Evolutionary conservation across 2,888 invertebrate species (phyloP).

Genomic region (Himalopsyche japonica): DNA sequence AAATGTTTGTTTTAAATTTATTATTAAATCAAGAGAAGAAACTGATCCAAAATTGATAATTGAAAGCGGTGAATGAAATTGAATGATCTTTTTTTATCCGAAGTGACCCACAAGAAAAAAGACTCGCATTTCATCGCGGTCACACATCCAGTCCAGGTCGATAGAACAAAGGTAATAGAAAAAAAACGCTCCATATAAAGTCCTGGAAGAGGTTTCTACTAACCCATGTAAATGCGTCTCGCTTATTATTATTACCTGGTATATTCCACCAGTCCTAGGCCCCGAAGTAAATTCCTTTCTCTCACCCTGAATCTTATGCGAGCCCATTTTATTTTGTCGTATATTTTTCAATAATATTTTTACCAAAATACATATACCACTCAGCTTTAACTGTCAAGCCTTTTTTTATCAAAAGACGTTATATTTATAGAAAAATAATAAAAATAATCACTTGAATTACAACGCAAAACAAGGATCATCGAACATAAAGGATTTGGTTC

Average conservation of each 20-base stretch:
- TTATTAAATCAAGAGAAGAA: neutral
- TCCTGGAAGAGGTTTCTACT: neutral
- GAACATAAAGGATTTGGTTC: no score
- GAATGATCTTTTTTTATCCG: neutral
- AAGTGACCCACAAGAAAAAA: neutral
- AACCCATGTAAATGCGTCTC: neutral
- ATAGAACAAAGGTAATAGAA: neutral
- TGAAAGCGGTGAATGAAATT: neutral
- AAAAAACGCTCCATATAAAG: neutral
- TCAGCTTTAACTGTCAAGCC: neutral
- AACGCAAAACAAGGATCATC: no score
- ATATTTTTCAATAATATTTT: neutral
- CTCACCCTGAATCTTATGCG: neutral
- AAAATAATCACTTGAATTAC: no score
- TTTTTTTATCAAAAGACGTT: no score
- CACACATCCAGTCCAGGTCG: neutral
- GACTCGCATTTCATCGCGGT: neutral
- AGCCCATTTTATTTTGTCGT: neutral
- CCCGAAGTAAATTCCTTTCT: neutral
- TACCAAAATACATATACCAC: neutral
- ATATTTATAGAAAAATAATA: no score
- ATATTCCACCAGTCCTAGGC: neutral
- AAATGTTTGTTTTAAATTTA: neutral
- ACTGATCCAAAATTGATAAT: neutral
- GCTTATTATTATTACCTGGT: neutral